phyloP scores from a whole-genome alignment of 2,888 invertebrate genomes.

The Scaptomyza polygonia region DNA sequence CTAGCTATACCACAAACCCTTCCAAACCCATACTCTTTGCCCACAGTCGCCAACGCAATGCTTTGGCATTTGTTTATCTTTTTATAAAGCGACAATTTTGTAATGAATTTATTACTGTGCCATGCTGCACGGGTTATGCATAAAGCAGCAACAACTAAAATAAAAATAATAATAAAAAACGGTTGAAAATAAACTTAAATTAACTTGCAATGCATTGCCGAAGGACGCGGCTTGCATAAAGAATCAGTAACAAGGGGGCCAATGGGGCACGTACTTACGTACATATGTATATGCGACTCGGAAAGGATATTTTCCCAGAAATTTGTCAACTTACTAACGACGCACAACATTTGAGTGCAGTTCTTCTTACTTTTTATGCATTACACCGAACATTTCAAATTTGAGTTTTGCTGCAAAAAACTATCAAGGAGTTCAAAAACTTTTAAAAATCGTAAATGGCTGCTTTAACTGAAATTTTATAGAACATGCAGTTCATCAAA shows the following conservation, averaged over 20 bases:
- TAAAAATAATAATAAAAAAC: conserved; percentile 15
- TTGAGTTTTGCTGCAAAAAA: conserved; percentile 20
- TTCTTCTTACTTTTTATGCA: conserved; percentile 4
- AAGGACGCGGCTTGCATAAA: conserved; percentile 45
- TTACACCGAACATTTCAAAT: conserved; percentile 28
- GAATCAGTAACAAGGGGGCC: conserved; percentile 19
- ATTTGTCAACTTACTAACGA: conserved; percentile 62
- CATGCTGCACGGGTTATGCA: conserved; percentile 64
- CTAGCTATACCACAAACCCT: conserved; percentile 1
- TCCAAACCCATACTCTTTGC: not conserved
- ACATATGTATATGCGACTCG: conserved; percentile 10
- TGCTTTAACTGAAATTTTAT: too few relatives aligned
- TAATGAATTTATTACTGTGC: conserved; percentile 75
- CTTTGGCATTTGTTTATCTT: conserved; percentile 72
- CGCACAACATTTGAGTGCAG: conserved; percentile 53
- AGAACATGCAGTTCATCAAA: too few relatives aligned
- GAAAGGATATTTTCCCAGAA: conserved; percentile 53
- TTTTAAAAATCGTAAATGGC: not conserved
- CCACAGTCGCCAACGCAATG: not conserved
- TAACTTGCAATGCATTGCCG: conserved; percentile 61
- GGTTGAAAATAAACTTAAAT: conserved; percentile 73
- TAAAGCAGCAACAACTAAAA: conserved; percentile 40
- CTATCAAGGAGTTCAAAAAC: not conserved
- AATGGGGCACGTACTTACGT: conserved; percentile 19
- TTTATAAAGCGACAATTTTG: conserved; percentile 76